Base-by-base conservation (phyloP, 2,113 vertebrate genomes). In the Pluvialis apricaria region DNA sequence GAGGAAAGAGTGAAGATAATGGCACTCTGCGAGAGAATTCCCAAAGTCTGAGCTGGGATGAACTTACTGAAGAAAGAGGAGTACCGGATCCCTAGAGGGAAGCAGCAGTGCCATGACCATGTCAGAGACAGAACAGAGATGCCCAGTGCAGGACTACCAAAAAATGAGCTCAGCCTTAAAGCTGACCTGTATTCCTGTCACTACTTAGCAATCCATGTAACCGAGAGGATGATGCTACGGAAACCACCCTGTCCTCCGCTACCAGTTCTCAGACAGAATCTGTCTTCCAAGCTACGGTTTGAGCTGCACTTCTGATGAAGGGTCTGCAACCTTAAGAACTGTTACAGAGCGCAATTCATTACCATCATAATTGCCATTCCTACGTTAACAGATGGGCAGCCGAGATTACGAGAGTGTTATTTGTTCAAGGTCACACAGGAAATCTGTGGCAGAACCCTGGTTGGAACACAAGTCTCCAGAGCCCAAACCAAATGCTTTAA, bases 321-420 rank as follows among this genome's bases (percentile, higher is more conserved):
- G 26, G 77, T 60, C 83, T 86, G 45, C 72, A 94, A 15, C 86
- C 82, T 84, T 61, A 57, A 76, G 83, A 79, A 58, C 28, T 57
- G 61, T n/a, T 79, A 52, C 36, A 82, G 82, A 91, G 49, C 8
- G 17, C 61, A 95, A 92, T 77, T 91, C 34, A 34, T 91, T 95
- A 29, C 82, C 62, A n/a, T 85, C 62, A 29, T 75, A 75, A 94
- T 88, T 84, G 65, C 47, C 28, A 28, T n/a, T 79, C 77, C 83
- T 87, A 9, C 24, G 36, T 40, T 89, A 96, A 89, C 92, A 97
- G 94, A 96, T 94, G 92, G 88, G 73, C 88, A 92, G 83, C 58
- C 72, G 86, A 90, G 78, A 88, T 55, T 88, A 76, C 1, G 9
- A 86, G 70, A 49, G 42, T 52, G 42, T 62, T 72, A 57, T 94